Evolutionary conservation across 1,140 invertebrate species (phyloP).

Genomic region (Caenorhabditis latens): DNA sequence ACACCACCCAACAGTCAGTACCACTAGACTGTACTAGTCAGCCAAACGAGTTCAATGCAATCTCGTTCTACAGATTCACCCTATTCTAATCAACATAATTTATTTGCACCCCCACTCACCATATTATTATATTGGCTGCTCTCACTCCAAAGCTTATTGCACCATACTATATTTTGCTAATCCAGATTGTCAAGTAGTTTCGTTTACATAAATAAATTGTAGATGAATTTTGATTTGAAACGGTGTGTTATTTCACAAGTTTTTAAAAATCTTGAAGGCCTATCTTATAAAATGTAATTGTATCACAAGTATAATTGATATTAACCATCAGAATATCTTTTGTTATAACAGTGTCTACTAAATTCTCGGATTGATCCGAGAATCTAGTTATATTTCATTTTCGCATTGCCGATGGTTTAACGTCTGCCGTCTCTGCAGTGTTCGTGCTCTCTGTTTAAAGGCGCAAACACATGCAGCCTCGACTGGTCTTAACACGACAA

Average conservation of each 20-base stretch:
- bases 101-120: constrained; percentile 24
- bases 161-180: constrained; percentile 4
- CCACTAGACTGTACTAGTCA: neutral
- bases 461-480: neutral
- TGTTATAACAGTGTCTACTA: too few species aligned
- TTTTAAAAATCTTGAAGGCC: too few species aligned
- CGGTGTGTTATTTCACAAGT: neutral
- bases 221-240: neutral
- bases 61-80: neutral
- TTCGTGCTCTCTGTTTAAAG: neutral
- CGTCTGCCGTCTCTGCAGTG: neutral
- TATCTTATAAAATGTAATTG: too few species aligned
- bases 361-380: too few species aligned
- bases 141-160: neutral
- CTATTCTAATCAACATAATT: constrained; percentile 12
- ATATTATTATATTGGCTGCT: constrained; percentile 10
- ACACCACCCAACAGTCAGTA: neutral
- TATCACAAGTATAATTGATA: too few species aligned
- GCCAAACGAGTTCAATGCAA: neutral
- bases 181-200: constrained; percentile 1
- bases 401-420: too few species aligned
- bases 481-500: constrained; percentile 12
- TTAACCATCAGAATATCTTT: too few species aligned
- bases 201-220: neutral
- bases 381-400: too few species aligned